Percentiles rank a stretch among this genome's conserved stretches.
phyloP scores from a whole-genome alignment of 2,888 invertebrate species.

The Ashinkailepas kermadecensis region DNA sequence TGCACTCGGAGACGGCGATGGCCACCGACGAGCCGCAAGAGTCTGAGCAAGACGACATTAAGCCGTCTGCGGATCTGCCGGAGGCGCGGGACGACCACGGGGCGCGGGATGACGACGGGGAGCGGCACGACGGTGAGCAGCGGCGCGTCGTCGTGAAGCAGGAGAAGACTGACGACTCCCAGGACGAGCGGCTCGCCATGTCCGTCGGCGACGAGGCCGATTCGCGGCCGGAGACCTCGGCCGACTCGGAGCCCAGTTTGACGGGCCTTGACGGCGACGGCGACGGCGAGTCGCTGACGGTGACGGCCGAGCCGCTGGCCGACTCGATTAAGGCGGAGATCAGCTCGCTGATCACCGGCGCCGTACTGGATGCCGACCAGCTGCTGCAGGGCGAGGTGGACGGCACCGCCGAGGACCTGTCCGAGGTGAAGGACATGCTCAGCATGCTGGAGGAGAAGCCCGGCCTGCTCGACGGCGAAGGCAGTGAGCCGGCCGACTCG shows the following conservation, averaged over 20 bases:
- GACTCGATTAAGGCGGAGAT: slow-evolving; percentile 6
- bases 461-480: slow-evolving; percentile 37
- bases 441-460: slow-evolving; percentile 23
- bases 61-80: background rate
- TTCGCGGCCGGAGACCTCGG: background rate
- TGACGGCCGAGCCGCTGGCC: background rate
- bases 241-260: background rate
- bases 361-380: background rate
- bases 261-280: background rate
- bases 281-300: background rate
- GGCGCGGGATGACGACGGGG: background rate
- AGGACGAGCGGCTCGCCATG: background rate
- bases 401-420: slow-evolving; percentile 23
- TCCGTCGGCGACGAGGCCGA: background rate
- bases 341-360: background rate
- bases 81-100: background rate
- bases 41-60: background rate
- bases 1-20: too few relatives aligned
- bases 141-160: too few relatives aligned
- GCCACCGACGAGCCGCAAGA: background rate
- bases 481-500: slow-evolving; percentile 37
- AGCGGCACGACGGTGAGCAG: background rate
- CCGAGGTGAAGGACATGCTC: slow-evolving; percentile 23
- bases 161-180: too few relatives aligned
- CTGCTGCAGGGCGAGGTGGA: slow-evolving; percentile 19